phyloP scores from a whole-genome alignment of 2,113 vertebrate species.

The Ia io region DNA sequence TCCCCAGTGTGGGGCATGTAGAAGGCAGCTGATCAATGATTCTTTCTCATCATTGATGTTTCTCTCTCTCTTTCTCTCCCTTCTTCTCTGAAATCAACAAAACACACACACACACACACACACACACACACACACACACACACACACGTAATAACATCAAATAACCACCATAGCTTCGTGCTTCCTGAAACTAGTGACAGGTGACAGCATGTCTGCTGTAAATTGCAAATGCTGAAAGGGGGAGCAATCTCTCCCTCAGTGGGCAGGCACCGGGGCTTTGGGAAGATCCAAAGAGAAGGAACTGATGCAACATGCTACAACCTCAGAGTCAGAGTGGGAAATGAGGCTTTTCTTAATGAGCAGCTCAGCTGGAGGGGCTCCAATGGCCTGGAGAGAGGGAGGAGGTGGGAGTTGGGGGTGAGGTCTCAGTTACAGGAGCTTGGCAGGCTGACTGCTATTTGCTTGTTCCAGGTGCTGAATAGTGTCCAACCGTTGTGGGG shows the following conservation, averaged over 20 bases:
- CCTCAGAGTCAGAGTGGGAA: constrained; percentile 72
- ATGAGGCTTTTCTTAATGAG: constrained; percentile 72
- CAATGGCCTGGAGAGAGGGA: constrained; percentile 40
- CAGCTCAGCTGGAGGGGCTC: constrained; percentile 64
- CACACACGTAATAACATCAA: neutral
- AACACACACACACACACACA: no score
- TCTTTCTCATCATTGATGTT: no score
- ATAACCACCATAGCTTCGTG: neutral
- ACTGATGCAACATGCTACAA: constrained; percentile 74
- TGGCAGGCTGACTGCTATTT: neutral
- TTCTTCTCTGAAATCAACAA: no score
- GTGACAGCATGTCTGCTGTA: neutral
- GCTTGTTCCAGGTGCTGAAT: neutral
- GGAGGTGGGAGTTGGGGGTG: neutral
- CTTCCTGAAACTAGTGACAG: neutral
- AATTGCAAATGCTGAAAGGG: constrained; percentile 48
- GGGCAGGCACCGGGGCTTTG: constrained; percentile 61
- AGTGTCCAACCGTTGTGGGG: neutral
- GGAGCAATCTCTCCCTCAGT: constrained; percentile 49
- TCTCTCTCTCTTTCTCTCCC: no score
- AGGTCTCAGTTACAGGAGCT: neutral
- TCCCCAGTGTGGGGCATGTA: no score
- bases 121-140: no score
- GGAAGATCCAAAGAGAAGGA: constrained; percentile 57
- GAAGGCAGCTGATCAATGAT: no score